Evolutionary conservation across 2,888 invertebrate genomes (phyloP), one percentile per base, ranked within the genome.

Genomic region (Syrista parreyssii): DNA sequence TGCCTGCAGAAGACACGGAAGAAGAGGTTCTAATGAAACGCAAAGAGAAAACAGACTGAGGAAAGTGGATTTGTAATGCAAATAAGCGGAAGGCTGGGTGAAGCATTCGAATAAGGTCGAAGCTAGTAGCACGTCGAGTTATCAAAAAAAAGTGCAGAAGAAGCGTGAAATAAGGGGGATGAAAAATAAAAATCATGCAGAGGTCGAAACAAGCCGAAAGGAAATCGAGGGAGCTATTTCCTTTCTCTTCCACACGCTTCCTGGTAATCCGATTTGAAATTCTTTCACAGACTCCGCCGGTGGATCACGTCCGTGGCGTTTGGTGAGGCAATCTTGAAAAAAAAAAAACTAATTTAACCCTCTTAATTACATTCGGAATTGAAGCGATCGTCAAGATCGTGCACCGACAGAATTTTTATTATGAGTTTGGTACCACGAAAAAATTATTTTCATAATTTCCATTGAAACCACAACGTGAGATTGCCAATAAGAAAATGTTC

Each of bases 1-100:
- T 23, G 9, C 55, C 23, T 23, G 55, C 23, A 33, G 36, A 77
- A 75, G 31, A 40, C 35, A 77, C 74, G 74, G 77, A 81, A 79
- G 81, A 83, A 83, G 75, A 82, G 84, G 81, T 85, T 85, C 87
- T 86, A 88, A 88, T 87, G 88, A 88, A 88, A 84, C 86, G 83
- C 81, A 79, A 83, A 83, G 82, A 84, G 73, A 33, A 80, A 80
- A 68, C 78, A 77, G 76, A 75, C 75, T 34, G 75, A 73, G 76
- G 55, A 80, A 81, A 76, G 74, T 78, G 78, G 81, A 87, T 86
- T 86, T 89, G 88, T 85, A 84, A 89, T 89, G 86, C 86, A 89
- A 89, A 89, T 89, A 81, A 77, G 68, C 73, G 12, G 15, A 12
- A 68, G 73, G n/a, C 15, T 36, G 72, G 69, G 69, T 30, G 23